phyloP scores from a whole-genome alignment of 2,888 invertebrate genomes.

The Leucozona laternaria region DNA sequence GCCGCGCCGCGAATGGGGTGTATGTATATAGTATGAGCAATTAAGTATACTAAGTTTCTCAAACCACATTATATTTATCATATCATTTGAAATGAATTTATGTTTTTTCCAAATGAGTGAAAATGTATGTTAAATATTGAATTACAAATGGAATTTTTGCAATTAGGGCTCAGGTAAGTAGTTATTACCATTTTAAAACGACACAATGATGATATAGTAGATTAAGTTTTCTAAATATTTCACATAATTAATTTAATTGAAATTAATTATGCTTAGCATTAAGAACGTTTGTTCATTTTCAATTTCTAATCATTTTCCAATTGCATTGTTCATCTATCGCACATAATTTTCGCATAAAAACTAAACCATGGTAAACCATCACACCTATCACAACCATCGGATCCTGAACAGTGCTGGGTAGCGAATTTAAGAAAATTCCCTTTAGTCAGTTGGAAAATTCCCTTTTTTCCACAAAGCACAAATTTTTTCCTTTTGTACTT shows the following conservation, averaged over 20 bases:
- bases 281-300: too few species aligned
- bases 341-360: too few species aligned
- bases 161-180: not conserved
- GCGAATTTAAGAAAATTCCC: too few species aligned
- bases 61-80: not conserved
- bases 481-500: too few species aligned
- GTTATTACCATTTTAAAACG: not conserved
- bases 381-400: too few species aligned
- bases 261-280: not conserved
- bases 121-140: not conserved
- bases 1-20: too few species aligned
- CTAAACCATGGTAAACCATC: too few species aligned
- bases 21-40: not conserved
- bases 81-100: not conserved
- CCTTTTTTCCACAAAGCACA: too few species aligned
- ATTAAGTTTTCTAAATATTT: not conserved
- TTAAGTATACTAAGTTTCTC: not conserved
- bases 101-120: not conserved
- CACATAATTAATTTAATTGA: not conserved
- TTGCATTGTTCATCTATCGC: too few species aligned
- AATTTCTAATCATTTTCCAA: too few species aligned
- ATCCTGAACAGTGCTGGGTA: too few species aligned
- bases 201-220: not conserved
- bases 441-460: too few species aligned
- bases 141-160: not conserved